Evolutionary conservation across 2,113 vertebrate species (phyloP).

Genomic region (Vimba vimba): DNA sequence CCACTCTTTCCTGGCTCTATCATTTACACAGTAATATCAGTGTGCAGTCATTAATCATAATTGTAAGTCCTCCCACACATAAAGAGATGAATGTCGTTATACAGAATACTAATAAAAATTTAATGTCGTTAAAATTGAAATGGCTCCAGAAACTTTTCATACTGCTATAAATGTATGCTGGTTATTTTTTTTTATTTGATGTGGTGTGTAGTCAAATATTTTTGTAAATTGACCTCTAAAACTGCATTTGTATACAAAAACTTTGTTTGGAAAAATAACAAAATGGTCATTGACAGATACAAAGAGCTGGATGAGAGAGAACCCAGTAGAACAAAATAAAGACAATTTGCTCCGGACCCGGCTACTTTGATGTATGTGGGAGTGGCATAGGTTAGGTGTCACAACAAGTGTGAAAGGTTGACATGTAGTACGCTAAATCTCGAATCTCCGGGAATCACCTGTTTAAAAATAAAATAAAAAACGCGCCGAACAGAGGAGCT

Average conservation of each 20-base stretch:
- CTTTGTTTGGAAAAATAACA: neutral
- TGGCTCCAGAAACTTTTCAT: constrained; percentile 27
- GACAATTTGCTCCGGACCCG: too few relatives aligned
- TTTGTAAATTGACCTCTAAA: neutral
- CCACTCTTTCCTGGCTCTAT: constrained; percentile 50
- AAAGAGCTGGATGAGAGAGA: neutral
- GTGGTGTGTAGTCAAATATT: neutral
- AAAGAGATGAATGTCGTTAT: constrained; percentile 41
- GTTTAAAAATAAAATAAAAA: too few relatives aligned
- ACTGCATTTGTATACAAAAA: neutral
- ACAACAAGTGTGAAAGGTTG: too few relatives aligned
- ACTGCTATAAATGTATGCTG: neutral
- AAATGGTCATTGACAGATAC: neutral
- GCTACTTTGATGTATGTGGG: too few relatives aligned
- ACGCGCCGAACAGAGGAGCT: too few relatives aligned
- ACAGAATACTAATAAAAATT: constrained; percentile 48
- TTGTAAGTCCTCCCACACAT: constrained; percentile 61
- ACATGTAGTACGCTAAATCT: too few relatives aligned
- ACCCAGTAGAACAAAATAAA: too few relatives aligned
- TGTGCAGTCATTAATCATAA: constrained; percentile 74
- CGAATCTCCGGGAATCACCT: too few relatives aligned
- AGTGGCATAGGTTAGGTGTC: too few relatives aligned
- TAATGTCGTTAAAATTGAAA: constrained; percentile 40
- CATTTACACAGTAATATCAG: constrained; percentile 62
- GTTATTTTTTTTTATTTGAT: constrained; percentile 29